Evolutionary conservation across 1,140 invertebrate genomes (phyloP), one percentile per base, ranked within the genome.

Genomic region (Brachionus calyciflorus): DNA sequence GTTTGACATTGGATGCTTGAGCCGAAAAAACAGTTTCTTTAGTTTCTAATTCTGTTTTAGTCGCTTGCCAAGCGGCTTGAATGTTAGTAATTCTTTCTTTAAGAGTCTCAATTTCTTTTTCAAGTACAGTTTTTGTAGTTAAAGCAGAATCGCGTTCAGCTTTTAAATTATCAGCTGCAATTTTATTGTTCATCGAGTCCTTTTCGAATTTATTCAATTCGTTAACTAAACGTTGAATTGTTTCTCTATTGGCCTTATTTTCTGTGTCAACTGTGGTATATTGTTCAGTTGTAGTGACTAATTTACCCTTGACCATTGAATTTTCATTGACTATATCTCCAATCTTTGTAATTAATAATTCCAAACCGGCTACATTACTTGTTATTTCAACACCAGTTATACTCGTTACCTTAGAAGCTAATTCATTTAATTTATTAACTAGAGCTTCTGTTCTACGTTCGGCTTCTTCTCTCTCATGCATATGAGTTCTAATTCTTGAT

Each of bases 171-270:
- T 84, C 84, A 14, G 84, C 53, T 44, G 84, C 83, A 28, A 79
- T 37, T 17, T 79, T 80, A 79, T 81, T 82, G 55, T 78, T 78
- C n/a, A 80, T 80, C 24, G 82, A 79, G 14, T 79, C 70, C 55
- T 83, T 82, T 75, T 85, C 83, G 73, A 85, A 83, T 41, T 81
- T 78, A 7, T 83, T 81, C 40, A 84, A 81, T 77, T 85, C 84
- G 26, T 81, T 81, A 28, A 84, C 83, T 21, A 85, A 80, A 53
- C 84, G 80, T 82, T 83, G 83, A 63, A 85, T 85, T 3, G 84
- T 85, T 78, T 85, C 83, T 24, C 84, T 78, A 78, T 82, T 84
- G 0, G 84, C 84, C 65, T 85, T 83, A n/a, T 80, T 81, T 77
- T 85, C 84, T 4, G 83, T 57, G 70, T 85, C 82, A 41, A 80